These are phyloP conservation scores for Diarsia mendica DNA, from an alignment of 2,888 invertebrate genomes.

Conservation along the genomic window DNA sequence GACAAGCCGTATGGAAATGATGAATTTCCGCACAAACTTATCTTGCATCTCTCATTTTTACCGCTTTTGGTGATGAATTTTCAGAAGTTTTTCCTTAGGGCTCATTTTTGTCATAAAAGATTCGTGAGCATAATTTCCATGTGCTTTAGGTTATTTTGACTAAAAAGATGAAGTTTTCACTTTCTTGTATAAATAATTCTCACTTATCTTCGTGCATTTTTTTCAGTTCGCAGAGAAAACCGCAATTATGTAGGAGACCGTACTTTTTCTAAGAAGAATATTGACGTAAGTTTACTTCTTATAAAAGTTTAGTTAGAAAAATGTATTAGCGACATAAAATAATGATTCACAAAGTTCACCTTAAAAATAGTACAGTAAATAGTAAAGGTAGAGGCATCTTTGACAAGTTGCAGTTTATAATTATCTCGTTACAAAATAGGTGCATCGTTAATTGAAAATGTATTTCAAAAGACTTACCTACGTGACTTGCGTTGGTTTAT, in stretches of 20 bases:
- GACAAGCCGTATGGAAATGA: background rate
- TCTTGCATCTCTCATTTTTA: background rate
- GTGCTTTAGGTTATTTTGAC: background rate
- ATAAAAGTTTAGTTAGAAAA: background rate
- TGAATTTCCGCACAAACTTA: background rate
- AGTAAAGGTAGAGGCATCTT: background rate
- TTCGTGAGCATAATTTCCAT: background rate
- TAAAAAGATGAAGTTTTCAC: background rate
- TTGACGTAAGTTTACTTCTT: background rate
- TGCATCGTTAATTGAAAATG: background rate
- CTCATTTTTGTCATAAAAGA: background rate
- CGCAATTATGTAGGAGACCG: background rate
- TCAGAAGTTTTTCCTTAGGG: background rate
- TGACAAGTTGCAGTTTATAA: background rate
- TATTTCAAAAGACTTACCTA: background rate
- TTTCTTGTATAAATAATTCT: background rate
- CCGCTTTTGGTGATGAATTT: background rate
- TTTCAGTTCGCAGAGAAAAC: background rate
- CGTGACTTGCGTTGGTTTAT: background rate
- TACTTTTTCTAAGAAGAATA: background rate
- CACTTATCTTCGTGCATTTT: background rate
- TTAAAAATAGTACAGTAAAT: background rate
- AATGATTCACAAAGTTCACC: background rate
- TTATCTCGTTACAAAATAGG: background rate
- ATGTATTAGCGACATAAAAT: background rate